Evolutionary conservation across 2,113 vertebrate genomes (phyloP).

Genomic region (Mionectes macconnelli): DNA sequence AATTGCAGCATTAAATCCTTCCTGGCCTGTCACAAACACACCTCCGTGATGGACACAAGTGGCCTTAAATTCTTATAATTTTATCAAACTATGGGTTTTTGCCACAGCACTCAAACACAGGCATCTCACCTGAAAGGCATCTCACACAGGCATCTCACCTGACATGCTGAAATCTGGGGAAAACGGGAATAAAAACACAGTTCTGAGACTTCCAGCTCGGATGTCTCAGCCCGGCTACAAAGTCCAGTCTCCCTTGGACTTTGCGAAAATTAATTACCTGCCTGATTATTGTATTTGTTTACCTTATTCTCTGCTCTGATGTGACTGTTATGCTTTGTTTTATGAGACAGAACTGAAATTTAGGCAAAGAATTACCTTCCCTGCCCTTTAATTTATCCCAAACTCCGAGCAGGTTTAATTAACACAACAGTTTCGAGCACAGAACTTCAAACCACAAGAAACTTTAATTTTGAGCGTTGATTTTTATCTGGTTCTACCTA

Average conservation of each 20-base stretch:
- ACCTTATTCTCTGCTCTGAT: not conserved
- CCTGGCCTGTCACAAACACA: not conserved
- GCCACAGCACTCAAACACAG: too few species aligned
- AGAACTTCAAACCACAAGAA: not conserved
- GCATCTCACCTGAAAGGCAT: not conserved
- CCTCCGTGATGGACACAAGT: accelerated
- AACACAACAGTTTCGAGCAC: not conserved
- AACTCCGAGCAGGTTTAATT: not conserved
- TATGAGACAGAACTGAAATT: not conserved
- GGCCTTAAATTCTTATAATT: not conserved
- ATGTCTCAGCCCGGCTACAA: not conserved
- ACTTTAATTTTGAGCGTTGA: not conserved
- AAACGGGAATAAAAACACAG: not conserved
- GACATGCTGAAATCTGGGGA: not conserved
- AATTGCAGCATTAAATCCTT: not conserved
- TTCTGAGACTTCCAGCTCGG: not conserved
- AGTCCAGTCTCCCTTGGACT: not conserved
- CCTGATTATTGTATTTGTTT: not conserved
- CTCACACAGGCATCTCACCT: not conserved
- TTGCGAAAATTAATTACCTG: not conserved
- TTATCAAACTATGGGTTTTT: not conserved
- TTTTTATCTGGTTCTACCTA: not conserved
- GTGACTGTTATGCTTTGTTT: not conserved
- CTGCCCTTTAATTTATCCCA: not conserved
- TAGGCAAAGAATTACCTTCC: not conserved